A percentile compares a stretch with the other conserved stretches of the same genome.
Evolutionary conservation across 2,797 vertebrate species (phyloP).

Genomic region (Diplodus puntazzo): DNA sequence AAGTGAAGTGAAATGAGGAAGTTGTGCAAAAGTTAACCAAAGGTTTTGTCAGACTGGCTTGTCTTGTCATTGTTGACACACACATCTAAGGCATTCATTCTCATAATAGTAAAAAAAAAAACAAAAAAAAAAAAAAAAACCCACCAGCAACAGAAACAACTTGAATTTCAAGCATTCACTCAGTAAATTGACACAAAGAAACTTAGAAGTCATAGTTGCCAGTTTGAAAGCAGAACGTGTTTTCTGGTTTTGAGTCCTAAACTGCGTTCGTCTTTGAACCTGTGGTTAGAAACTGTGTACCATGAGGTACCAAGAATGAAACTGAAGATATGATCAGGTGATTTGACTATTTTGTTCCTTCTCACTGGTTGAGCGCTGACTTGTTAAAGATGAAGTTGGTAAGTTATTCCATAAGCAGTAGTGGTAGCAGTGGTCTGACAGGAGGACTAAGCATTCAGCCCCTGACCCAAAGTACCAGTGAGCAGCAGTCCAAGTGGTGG

Average conservation of each 20-base stretch:
- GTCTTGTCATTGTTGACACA: background rate
- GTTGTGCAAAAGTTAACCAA: background rate
- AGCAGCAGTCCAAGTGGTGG: no score
- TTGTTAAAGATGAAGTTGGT: no score
- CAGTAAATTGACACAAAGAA: background rate
- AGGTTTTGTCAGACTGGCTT: background rate
- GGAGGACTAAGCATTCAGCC: no score
- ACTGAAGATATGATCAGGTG: background rate
- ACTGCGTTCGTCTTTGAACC: constrained; percentile 2
- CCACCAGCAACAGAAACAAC: background rate
- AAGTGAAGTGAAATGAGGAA: constrained; percentile 15
- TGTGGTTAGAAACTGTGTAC: background rate
- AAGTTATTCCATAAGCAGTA: no score
- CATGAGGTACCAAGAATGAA: background rate
- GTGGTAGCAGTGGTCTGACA: no score
- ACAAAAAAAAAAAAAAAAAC: no score
- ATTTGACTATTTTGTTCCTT: constrained; percentile 10
- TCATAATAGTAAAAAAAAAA: background rate
- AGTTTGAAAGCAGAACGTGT: background rate
- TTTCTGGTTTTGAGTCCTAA: background rate
- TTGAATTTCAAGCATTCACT: background rate
- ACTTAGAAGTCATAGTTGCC: background rate
- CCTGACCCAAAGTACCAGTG: no score
- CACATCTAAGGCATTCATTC: background rate
- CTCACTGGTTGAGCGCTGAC: background rate